Percentiles rank a stretch among this genome's conserved stretches.
These are phyloP conservation scores for Dendrophyllia cribrosa DNA, from an alignment of 64 coral and sea anemone species.

Conservation along the genomic window DNA sequence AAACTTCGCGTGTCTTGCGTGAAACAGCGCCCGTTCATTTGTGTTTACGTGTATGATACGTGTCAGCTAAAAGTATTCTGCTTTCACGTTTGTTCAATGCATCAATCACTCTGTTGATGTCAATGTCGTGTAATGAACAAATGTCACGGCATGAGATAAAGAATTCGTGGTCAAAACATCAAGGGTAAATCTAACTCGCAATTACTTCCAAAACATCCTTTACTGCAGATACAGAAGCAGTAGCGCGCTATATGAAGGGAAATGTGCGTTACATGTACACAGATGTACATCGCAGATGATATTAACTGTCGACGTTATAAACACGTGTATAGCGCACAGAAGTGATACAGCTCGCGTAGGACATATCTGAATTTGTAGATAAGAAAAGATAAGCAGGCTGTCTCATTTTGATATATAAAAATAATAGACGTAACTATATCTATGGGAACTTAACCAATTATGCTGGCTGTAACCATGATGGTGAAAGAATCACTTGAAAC, in stretches of 20 bases:
- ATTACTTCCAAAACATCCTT: no score
- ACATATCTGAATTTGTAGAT: no score
- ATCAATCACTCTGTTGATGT: not conserved
- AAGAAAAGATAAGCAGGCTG: no score
- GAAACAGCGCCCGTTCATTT: no score
- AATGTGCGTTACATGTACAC: no score
- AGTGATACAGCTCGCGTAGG: no score
- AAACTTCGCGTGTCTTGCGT: not conserved
- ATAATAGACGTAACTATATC: not conserved
- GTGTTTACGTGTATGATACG: not conserved
- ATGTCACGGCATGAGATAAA: constrained; percentile 26
- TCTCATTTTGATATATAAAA: no score
- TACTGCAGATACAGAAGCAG: no score
- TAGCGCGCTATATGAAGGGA: no score
- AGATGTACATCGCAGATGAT: no score
- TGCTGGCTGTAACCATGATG: not conserved
- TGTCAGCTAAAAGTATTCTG: not conserved
- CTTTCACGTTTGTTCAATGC: not conserved
- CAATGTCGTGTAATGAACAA: not conserved
- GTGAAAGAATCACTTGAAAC: not conserved
- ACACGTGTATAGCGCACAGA: no score
- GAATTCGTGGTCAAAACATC: not conserved
- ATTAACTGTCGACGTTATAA: no score
- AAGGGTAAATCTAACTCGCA: not conserved
- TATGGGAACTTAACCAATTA: not conserved